Conservation (phyloP, 2,797 vertebrate species). For the Urosaurus nigricauda region DNA sequence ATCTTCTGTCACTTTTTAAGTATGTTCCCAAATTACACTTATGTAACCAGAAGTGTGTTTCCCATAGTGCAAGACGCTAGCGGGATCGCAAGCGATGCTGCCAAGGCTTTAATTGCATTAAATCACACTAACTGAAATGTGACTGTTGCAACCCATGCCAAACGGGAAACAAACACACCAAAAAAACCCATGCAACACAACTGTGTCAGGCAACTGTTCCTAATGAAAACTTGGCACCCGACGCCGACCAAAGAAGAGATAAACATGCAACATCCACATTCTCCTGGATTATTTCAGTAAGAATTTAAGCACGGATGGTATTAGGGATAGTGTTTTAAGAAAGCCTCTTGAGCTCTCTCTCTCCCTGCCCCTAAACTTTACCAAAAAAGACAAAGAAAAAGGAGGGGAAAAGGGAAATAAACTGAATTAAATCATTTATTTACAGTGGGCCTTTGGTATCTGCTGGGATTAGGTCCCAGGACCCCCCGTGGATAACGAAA, state of each 20-base stretch:
- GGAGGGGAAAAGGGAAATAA: neutral
- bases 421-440: neutral
- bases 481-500: too few relatives aligned
- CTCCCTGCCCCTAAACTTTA: too few relatives aligned
- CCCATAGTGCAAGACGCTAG: neutral
- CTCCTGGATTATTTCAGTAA: slow-evolving; percentile 13
- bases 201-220: neutral
- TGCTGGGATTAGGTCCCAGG: too few relatives aligned
- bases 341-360: neutral
- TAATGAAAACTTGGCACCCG: neutral
- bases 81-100: neutral
- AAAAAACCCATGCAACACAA: neutral
- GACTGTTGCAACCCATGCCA: too few relatives aligned
- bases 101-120: neutral
- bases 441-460: neutral
- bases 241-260: neutral
- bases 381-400: neutral
- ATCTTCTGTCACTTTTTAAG: too few relatives aligned
- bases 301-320: neutral
- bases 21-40: neutral
- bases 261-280: neutral
- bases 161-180: neutral
- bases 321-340: neutral
- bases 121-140: neutral
- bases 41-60: neutral